Evolutionary conservation across 2,113 vertebrate species (phyloP).

Genomic region (Panthera tigris): DNA sequence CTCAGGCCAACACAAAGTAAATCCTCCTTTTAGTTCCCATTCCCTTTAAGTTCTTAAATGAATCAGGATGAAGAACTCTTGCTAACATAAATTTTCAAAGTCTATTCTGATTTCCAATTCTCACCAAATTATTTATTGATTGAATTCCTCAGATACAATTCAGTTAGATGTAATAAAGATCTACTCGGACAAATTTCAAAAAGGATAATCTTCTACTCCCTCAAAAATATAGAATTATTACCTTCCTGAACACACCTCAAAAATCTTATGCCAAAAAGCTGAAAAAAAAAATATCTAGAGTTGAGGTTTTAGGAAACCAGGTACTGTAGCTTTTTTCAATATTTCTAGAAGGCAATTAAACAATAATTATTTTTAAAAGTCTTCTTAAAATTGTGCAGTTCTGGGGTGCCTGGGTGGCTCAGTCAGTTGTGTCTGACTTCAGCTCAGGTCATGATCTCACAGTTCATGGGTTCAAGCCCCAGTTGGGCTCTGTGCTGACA

Average conservation of each 20-base stretch:
- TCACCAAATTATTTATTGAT: slow-evolving; percentile 7
- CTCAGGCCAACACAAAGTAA: not conserved
- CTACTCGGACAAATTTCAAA: not conserved
- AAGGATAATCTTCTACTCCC: not conserved
- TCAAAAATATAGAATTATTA: not conserved
- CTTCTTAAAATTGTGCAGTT: not conserved
- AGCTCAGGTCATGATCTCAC: too few relatives aligned
- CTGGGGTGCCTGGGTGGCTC: too few relatives aligned
- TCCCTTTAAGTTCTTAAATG: not conserved
- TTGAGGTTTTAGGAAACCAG: not conserved
- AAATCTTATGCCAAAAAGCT: not conserved
- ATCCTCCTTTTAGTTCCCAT: not conserved
- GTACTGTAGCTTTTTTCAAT: not conserved
- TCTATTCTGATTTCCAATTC: not conserved
- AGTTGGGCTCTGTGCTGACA: too few relatives aligned
- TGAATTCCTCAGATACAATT: not conserved
- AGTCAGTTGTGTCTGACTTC: too few relatives aligned
- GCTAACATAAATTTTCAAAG: slow-evolving; percentile 11
- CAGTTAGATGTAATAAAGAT: not conserved
- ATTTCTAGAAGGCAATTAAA: not conserved
- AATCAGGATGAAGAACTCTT: not conserved
- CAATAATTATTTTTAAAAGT: not conserved
- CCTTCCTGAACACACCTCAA: not conserved
- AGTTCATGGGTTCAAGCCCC: too few relatives aligned
- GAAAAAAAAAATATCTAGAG: slow-evolving; percentile 8